Evolutionary conservation across 2,797 vertebrate genomes (phyloP).

Genomic region (Acrossocheilus wenchowensis): DNA sequence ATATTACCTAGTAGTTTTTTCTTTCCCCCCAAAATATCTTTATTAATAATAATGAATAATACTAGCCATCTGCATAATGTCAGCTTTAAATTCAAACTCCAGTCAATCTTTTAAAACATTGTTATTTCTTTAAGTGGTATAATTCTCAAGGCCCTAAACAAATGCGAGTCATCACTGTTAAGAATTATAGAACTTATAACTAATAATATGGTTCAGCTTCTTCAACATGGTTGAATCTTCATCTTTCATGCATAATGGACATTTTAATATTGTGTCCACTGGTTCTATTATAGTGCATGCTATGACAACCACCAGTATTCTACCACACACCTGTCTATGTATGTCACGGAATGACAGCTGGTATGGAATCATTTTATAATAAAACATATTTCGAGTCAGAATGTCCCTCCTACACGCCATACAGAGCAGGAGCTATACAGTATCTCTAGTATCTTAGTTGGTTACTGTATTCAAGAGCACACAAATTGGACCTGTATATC

Average conservation of each 20-base stretch:
- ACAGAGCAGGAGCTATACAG: background rate
- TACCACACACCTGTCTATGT: slow-evolving; percentile 14
- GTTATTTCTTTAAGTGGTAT: background rate
- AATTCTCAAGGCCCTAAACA: background rate
- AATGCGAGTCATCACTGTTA: background rate
- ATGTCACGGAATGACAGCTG: slow-evolving; percentile 22
- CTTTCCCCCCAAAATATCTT: background rate
- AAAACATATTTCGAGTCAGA: background rate
- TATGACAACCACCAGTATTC: slow-evolving; percentile 1
- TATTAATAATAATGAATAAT: background rate
- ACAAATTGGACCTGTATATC: background rate
- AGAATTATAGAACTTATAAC: background rate
- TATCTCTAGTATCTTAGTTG: background rate
- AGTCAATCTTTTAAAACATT: background rate
- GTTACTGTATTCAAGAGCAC: background rate
- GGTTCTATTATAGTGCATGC: background rate
- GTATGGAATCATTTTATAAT: slow-evolving; percentile 1
- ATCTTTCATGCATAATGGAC: background rate
- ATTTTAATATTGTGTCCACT: background rate
- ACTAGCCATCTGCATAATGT: background rate
- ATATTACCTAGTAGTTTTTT: background rate
- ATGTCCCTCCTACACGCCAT: background rate
- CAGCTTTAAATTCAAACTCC: background rate
- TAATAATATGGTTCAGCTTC: background rate
- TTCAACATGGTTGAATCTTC: background rate